A percentile compares a stretch with the other conserved stretches of the same genome.
Evolutionary conservation across 2,797 vertebrate species (phyloP).

Genomic region (Artibeus jamaicensis): DNA sequence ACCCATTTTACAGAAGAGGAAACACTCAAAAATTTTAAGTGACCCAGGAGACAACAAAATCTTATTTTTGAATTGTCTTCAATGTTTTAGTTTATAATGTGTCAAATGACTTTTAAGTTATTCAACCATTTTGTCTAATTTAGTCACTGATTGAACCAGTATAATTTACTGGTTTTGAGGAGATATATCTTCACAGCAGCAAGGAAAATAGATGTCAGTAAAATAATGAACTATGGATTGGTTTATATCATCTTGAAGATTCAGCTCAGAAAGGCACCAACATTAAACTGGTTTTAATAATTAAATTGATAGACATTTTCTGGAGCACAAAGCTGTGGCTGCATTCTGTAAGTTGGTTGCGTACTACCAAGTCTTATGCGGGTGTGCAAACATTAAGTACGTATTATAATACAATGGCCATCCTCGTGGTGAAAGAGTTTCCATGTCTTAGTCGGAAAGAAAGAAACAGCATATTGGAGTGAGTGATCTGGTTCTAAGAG

Average conservation of each 20-base stretch:
- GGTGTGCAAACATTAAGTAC: background rate
- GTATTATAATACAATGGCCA: background rate
- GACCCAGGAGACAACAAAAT: background rate
- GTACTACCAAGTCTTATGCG: background rate
- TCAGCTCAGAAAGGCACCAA: background rate
- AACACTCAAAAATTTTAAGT: background rate
- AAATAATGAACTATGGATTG: background rate
- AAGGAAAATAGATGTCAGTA: background rate
- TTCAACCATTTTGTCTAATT: background rate
- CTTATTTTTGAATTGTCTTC: background rate
- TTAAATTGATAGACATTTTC: background rate
- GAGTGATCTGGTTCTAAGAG: background rate
- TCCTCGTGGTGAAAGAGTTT: background rate
- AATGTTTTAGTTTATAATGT: background rate
- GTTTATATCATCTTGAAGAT: background rate
- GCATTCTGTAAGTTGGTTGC: background rate
- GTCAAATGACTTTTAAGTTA: background rate
- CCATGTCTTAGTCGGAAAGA: background rate
- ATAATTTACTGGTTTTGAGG: background rate
- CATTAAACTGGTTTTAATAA: background rate
- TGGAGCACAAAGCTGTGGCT: background rate
- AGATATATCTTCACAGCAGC: background rate
- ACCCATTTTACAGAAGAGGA: conserved; percentile 34
- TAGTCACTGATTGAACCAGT: background rate
- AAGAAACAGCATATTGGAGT: background rate